Base-by-base conservation (phyloP, 2,113 vertebrate species). In the Anguilla japonica region DNA sequence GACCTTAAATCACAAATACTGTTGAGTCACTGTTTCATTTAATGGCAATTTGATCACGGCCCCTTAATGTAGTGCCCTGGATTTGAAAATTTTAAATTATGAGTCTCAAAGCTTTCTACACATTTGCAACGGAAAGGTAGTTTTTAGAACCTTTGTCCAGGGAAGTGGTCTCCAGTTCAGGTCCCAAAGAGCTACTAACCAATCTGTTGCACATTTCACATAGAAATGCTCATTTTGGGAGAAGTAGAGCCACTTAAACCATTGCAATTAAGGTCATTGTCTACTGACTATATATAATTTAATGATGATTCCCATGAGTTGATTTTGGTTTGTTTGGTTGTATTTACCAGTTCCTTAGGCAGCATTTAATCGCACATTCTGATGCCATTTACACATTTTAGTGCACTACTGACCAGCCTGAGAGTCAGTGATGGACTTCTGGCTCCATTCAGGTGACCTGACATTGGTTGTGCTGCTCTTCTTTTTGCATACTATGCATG, bases 21-120 rank as follows among this genome's bases (percentile, higher is more conserved):
- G 79, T 79, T 22, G 26, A n/a, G n/a, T 86, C 29, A 63, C 39
- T 83, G 14, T 7, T 43, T 81, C 18, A 16, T 39, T 41, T 56
- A 81, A 82, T n/a, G 41, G 85, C 79, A 29, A 53, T 43, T 86
- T 60, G 85, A 81, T 86, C 39, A 40, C 34, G 39, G 40, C 57
- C 41, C 39, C 78, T 40, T 57, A 79, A 34, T 79, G n/a, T 63
- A 29, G 79, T 3, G 14, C 79, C 79, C 50, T 41, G 8, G 34
- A 41, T 13, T 34, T 2, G 14, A 29, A 84, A 67, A 43, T 41
- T 46, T 15, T n/a, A 41, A 20, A 26, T 84, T 60, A 3, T 67
- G 60, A 67, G 67, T 75, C 11, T n/a, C 67, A 29, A 75, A 75
- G 22, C 9, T 29, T 75, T n/a, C 26, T 75, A 13, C 5, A 34